Evolutionary conservation across 2,113 vertebrate species (phyloP).

Genomic region (Cranoglanis bouderius): DNA sequence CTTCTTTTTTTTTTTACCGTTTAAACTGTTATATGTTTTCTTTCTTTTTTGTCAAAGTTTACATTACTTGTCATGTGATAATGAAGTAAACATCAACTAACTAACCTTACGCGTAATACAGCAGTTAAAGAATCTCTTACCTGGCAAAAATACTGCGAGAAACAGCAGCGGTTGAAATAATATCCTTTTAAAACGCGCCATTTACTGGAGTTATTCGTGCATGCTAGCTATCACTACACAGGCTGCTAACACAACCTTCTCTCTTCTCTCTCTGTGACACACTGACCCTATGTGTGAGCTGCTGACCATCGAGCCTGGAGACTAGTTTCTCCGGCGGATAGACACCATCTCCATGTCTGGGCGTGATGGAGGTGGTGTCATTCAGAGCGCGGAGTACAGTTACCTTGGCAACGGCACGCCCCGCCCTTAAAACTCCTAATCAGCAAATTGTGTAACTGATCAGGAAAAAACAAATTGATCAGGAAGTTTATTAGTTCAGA

Average conservation of each 20-base stretch:
- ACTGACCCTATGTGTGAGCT: constrained; percentile 38
- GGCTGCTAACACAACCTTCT: constrained; percentile 55
- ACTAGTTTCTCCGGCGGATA: constrained; percentile 55
- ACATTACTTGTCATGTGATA: background rate
- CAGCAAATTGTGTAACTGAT: background rate
- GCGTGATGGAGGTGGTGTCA: no score
- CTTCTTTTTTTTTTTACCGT: background rate
- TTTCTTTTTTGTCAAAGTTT: background rate
- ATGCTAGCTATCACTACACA: constrained; percentile 59
- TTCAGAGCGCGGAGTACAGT: background rate
- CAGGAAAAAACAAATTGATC: background rate
- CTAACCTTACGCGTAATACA: background rate
- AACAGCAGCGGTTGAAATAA: constrained; percentile 70
- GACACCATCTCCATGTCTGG: background rate
- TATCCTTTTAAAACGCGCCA: constrained; percentile 71
- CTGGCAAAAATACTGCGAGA: constrained; percentile 66
- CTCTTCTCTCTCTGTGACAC: constrained; percentile 33
- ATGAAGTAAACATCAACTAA: no score
- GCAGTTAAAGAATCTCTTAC: constrained; percentile 58
- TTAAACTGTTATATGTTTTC: background rate
- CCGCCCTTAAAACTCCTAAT: background rate
- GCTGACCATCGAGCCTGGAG: constrained; percentile 44
- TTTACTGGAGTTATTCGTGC: constrained; percentile 69
- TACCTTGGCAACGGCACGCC: background rate
- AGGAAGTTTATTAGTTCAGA: background rate